phyloP scores from a whole-genome alignment of 2,113 vertebrate species.

The Ceratotherium simum region DNA sequence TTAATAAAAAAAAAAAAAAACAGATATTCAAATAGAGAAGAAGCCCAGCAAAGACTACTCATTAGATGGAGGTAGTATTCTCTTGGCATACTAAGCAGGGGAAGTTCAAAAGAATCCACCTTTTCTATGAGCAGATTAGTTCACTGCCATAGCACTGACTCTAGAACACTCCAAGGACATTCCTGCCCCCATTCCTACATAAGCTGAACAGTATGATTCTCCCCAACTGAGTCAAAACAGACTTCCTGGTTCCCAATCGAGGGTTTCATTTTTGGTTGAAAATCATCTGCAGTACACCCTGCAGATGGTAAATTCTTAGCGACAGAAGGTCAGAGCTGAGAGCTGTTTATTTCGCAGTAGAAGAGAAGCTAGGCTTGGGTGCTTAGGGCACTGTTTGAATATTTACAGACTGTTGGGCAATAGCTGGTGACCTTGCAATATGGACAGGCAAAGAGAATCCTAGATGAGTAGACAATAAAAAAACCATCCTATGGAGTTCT shows the following conservation, averaged over 20 bases:
- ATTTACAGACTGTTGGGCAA: neutral
- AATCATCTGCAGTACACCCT: neutral
- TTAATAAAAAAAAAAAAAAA: no score
- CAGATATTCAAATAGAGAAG: neutral
- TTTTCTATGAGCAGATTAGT: neutral
- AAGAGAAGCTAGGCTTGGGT: constrained; percentile 10
- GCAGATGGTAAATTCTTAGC: constrained; percentile 4
- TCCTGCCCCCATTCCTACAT: neutral
- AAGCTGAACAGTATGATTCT: neutral
- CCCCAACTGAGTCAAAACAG: neutral
- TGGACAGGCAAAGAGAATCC: neutral
- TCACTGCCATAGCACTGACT: neutral
- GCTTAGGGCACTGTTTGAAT: constrained; percentile 9
- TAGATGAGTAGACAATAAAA: neutral
- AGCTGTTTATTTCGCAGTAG: neutral
- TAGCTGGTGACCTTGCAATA: neutral
- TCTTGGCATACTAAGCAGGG: neutral
- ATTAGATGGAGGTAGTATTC: neutral
- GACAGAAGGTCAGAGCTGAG: neutral
- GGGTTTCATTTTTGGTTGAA: neutral
- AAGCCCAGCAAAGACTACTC: neutral
- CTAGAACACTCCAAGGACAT: neutral
- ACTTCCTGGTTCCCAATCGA: neutral
- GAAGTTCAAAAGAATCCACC: neutral
- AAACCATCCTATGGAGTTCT: neutral